phyloP scores from a whole-genome alignment of 2,888 invertebrate species.

The Lymantria dispar region DNA sequence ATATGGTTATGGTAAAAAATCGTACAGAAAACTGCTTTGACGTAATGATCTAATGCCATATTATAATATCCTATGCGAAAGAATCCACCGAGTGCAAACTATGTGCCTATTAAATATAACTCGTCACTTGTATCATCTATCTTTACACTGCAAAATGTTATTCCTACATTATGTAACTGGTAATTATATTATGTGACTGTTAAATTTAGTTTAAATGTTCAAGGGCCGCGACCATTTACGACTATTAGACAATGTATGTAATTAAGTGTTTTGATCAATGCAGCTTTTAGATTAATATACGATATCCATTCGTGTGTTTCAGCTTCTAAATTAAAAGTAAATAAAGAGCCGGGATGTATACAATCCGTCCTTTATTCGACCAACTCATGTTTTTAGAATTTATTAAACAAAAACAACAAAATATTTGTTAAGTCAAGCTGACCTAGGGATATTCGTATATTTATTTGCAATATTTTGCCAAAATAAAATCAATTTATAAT shows the following conservation, averaged over 20 bases:
- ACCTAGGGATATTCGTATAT: not conserved
- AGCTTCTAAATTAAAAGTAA: not conserved
- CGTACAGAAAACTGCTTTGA: too few relatives aligned
- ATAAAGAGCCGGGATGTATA: slow-evolving; percentile 2
- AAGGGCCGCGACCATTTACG: slow-evolving; percentile 16
- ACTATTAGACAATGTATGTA: slow-evolving; percentile 6
- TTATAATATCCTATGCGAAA: too few relatives aligned
- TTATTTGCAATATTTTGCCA: not conserved
- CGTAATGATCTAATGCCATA: too few relatives aligned
- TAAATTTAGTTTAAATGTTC: slow-evolving; percentile 15
- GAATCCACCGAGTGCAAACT: too few relatives aligned
- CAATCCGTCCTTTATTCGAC: slow-evolving; percentile 14
- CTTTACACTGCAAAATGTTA: slow-evolving; percentile 28
- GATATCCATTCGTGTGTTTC: not conserved
- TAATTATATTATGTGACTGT: slow-evolving; percentile 14
- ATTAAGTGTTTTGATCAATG: not conserved
- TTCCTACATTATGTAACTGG: slow-evolving; percentile 23
- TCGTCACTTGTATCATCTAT: slow-evolving; percentile 8
- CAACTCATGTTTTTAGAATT: slow-evolving; percentile 19
- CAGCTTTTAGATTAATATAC: not conserved
- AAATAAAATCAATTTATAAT: not conserved
- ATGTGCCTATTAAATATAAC: too few relatives aligned
- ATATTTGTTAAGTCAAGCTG: not conserved
- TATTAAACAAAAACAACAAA: not conserved
- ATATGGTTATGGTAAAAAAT: too few relatives aligned